Base-by-base conservation (phyloP, 1,140 invertebrate species). In the Intoshia linei region DNA sequence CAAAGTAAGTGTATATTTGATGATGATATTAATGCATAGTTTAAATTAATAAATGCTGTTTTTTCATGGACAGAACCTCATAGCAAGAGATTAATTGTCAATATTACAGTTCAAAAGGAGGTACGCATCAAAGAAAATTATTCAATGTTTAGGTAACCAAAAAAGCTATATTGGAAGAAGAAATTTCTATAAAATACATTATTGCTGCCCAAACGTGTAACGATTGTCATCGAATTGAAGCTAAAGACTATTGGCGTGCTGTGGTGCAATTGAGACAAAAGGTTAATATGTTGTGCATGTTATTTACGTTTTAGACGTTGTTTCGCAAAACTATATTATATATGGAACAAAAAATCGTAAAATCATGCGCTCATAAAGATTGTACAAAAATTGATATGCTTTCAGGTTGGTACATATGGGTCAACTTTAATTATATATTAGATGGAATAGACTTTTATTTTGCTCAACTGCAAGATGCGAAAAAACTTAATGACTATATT, bases 41-140 rank as follows among this genome's bases (percentile, higher is more conserved):
- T 66, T 7, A 48, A 61, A 23, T 57, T 95, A 4, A 65, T 90
- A 30, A 83, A 95, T 67, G 87, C 90, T 34, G 69, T 71, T 4
- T 98, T 98, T 63, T 66, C 90, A 3, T 98, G 87, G 84, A 98
- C 87, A 23, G 90, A 98, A 51, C 81, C 87, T 38, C 87, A 98
- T 65, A 95, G 84, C 0, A 84, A 81, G 57, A 66, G 87, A 40
- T 69, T 95, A 20, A 95, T 93, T 63, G 71, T 92, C 0, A 92
- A 93, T 62, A 51, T 98, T 34, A 84, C 76, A 3, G 70, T 98
- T n/a, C 79, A 93, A 53, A 79, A 74, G 42, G 81, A 95, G 65
- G 74, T 60, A 27, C 34, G n/a, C 32, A 37, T n/a, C 24, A 27
- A 27, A 7, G n/a, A 20, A 36, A 39, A 6, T 3, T 38, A 10